Evolutionary conservation across 2,888 invertebrate species (phyloP), one percentile per base, ranked within the genome.

Genomic region (Scaeva pyrastri): DNA sequence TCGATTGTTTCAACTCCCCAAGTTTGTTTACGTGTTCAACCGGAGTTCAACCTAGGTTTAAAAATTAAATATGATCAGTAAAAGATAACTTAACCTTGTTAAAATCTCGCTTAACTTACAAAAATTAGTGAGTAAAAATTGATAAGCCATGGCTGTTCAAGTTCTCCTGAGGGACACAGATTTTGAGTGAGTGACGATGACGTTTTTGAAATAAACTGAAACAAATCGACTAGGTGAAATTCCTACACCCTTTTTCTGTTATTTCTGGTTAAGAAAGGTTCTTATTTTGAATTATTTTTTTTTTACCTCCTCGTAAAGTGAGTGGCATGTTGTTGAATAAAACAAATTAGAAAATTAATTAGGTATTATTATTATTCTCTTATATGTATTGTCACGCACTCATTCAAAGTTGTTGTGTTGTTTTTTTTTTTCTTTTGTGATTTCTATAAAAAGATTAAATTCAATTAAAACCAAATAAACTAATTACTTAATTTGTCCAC

Each of bases 251-350:
- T 48, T 1, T 19, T 3, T 43, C 11, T 19, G 8, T 21, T 11
- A 62, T 66, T 45, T 66, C 48, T 66, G 31, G 2, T 11, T 62
- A 43, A 23, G 14, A 23, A 7, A 41, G 23, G 12, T 6, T 16
- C n/a, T 45, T 48, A 45, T 16, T 45, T 45, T 31, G n/a, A n/a
- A n/a, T 12, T 31, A 36, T 21, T 39, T 2, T 50, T 50, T 11
- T 21, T 45, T 16, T 10, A 19, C 12, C 21, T 50, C 21, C 23
- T 52, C 23, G 23, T 60, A 10, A 73, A 77, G 72, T 77, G 62
- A 76, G 60, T 85, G 80, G 73, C 85, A 76, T 77, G 70, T 56
- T 68, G 19, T 80, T 43, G 64, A 73, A 76, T 43, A 73, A 36
- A 85, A 68, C 72, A 62, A 78, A 71, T 70, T 66, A 41, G 21